Evolutionary conservation across 2,888 invertebrate species (phyloP).

Genomic region (Agrotis puta): DNA sequence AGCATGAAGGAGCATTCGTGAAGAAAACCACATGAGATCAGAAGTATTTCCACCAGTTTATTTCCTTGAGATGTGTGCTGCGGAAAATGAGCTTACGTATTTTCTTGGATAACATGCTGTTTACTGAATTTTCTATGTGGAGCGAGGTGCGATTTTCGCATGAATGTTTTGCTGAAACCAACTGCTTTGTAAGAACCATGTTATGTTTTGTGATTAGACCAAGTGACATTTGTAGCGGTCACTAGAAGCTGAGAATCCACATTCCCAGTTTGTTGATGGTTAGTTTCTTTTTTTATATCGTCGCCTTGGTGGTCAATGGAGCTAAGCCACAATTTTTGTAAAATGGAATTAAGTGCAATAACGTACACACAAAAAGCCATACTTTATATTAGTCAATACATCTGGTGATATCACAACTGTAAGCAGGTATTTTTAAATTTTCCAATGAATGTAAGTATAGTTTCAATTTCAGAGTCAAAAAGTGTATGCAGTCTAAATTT

Average conservation of each 20-base stretch:
- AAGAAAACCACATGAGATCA: slow-evolving; percentile 24
- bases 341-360: no score
- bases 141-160: not conserved
- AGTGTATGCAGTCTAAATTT: no score
- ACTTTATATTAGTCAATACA: no score
- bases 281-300: no score
- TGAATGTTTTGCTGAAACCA: not conserved
- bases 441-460: no score
- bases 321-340: no score
- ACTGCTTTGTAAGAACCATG: not conserved
- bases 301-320: no score
- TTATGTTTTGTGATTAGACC: not conserved
- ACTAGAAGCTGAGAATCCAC: not conserved
- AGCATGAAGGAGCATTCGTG: slow-evolving; percentile 28
- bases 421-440: no score
- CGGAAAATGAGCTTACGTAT: not conserved
- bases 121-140: not conserved
- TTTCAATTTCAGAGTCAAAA: no score
- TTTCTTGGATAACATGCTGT: not conserved
- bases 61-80: not conserved
- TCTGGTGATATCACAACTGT: no score
- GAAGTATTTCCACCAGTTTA: slow-evolving; percentile 1
- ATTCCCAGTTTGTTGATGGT: not conserved
- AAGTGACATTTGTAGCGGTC: not conserved
- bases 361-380: no score